Base-by-base conservation (phyloP, 2,888 invertebrate species). In the Hypolimnas misippus region DNA sequence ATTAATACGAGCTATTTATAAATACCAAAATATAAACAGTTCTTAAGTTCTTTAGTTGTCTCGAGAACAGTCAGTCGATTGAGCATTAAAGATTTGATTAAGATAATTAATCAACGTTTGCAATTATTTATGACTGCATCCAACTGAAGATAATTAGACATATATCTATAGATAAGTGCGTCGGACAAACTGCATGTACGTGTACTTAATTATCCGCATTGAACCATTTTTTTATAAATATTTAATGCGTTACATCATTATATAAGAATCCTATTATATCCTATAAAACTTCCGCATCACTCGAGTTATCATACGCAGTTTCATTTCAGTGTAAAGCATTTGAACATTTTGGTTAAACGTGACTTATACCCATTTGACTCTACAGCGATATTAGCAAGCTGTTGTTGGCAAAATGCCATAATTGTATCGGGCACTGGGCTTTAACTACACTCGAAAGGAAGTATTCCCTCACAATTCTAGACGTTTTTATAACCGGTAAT, bases 361-460 rank as follows among this genome's bases (percentile, higher is more conserved):
- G 84, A 86, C 83, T 82, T 84, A 85, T 79, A 75, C 70, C 76
- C 76, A 74, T 80, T 81, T 72, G 75, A 79, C 74, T 79, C 74
- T 74, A 76, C 73, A 72, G 72, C 72, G 78, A 79, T 84, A 82
- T 83, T 85, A 83, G 78, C 80, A 78, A 77, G 81, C 77, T 82
- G 78, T 73, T 74, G 78, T 75, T 88, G 89, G 89, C 88, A 77
- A 71, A 64, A 68, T 73, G 88, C 89, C 89, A 89, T 86, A 85
- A 86, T 82, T 77, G 83, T 69, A 76, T 73, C 75, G 77, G 77
- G 78, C 77, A 74, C 77, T 80, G 78, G 79, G 77, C 76, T 66
- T 56, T 61, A 78, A 77, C 77, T 70, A 68, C 75, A 76, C 75
- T 76, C 70, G 67, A 77, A 76, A 84, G 84, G 84, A 84, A 84